Evolutionary conservation across 2,113 vertebrate species (phyloP).

Genomic region (Antechinus stuartii): DNA sequence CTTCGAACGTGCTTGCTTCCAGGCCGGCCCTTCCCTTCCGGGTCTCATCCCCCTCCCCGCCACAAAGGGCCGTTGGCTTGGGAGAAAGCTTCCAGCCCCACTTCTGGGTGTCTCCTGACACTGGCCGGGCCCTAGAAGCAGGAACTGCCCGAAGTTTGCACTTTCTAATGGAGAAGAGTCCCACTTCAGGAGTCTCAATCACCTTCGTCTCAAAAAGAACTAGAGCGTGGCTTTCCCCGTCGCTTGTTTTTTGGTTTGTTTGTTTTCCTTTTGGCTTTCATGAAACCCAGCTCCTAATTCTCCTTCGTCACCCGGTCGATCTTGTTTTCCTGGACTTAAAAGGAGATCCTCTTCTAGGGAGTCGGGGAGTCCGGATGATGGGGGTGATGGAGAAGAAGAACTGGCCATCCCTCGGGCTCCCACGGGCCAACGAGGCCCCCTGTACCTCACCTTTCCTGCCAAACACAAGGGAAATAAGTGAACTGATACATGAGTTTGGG

Average conservation of each 20-base stretch:
- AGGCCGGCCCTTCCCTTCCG: background rate
- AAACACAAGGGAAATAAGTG: rapidly evolving
- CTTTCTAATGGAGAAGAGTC: background rate
- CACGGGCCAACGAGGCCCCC: background rate
- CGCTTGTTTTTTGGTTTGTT: background rate
- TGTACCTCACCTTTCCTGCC: rapidly evolving
- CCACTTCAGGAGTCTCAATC: rapidly evolving
- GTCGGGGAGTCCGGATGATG: too few relatives aligned
- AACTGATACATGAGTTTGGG: rapidly evolving
- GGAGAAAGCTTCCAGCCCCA: background rate
- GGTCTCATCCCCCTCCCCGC: background rate
- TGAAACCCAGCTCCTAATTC: background rate
- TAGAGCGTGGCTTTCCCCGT: rapidly evolving
- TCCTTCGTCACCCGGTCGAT: background rate
- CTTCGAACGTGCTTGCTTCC: too few relatives aligned
- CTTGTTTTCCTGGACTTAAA: rapidly evolving
- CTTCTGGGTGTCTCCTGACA: background rate
- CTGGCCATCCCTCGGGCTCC: rapidly evolving
- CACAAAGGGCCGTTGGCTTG: background rate
- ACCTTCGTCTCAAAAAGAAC: rapidly evolving
- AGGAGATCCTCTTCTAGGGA: rapidly evolving
- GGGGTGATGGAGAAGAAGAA: rapidly evolving
- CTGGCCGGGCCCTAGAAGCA: background rate
- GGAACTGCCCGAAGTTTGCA: background rate
- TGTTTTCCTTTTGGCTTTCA: background rate